Percentiles rank a stretch among this genome's conserved stretches.
Conservation (phyloP, 2,888 invertebrate species). For the Troilus luridus region DNA sequence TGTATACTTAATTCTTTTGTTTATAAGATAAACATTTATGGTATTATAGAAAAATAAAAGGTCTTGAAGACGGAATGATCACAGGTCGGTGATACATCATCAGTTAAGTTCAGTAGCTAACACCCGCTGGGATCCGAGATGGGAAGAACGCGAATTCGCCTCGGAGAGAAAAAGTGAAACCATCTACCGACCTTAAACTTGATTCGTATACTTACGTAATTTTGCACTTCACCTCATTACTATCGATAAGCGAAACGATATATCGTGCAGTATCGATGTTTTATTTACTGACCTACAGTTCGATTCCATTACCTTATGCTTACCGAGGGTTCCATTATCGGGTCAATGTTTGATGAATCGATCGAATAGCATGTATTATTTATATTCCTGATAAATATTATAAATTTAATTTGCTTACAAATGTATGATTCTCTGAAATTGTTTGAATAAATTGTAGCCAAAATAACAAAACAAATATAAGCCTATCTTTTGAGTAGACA, state of each 20-base stretch:
- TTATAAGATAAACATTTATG: not conserved
- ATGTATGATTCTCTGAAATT: too few species aligned
- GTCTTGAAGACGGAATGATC: not conserved
- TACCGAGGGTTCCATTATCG: not conserved
- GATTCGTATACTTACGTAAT: conserved; percentile 19
- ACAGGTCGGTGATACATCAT: not conserved
- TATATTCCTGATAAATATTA: too few species aligned
- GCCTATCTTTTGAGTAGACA: too few species aligned
- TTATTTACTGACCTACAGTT: not conserved
- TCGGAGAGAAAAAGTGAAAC: conserved; percentile 13
- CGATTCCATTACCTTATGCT: not conserved
- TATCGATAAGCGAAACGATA: not conserved
- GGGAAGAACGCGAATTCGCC: not conserved
- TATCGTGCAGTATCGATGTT: conserved; percentile 8
- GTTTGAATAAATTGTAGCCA: too few species aligned
- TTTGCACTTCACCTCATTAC: conserved; percentile 10
- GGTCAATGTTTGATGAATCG: too few species aligned
- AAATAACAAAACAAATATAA: too few species aligned
- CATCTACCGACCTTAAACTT: conserved; percentile 28
- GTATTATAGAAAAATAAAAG: not conserved
- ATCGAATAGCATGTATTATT: too few species aligned
- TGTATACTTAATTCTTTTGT: not conserved
- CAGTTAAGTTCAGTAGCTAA: not conserved
- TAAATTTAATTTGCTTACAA: too few species aligned
- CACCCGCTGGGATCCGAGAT: not conserved